Base-by-base conservation (phyloP, 2,888 invertebrate genomes). In the Athripsodes cinereus region DNA sequence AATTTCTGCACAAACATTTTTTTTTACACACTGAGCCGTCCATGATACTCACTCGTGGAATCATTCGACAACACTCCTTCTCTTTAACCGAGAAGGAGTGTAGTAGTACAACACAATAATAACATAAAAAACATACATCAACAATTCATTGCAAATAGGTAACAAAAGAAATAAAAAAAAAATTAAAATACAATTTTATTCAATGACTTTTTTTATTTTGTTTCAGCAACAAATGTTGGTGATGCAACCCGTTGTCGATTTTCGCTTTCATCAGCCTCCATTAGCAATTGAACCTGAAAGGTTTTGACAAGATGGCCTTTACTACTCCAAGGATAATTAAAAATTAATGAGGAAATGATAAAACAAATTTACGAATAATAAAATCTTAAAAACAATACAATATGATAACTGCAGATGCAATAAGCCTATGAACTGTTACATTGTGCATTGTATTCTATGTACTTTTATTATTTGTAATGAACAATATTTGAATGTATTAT, bases 191-290 rank as follows among this genome's bases (percentile, higher is more conserved):
- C n/a, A n/a, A n/a, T n/a, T n/a, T n/a, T n/a, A n/a, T n/a, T n/a
- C n/a, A n/a, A 21, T 21, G 31, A 22, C 16, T 35, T 19, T 20
- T 47, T 20, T 47, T n/a, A n/a, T n/a, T 8, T 47, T 20, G 19
- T 47, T 47, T 19, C 46, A 46, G 56, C 46, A 59, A 31, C 62
- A 62, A 57, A 60, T 62, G 59, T 56, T 58, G 10, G 40, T 62
- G 59, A 62, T 62, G 62, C 62, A 62, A 46, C 62, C 62, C 13
- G 55, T 62, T 50, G 62, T 62, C 13, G 62, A 62, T 53, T 62
- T 60, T 52, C 59, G 62, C 21, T 62, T 57, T 55, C 59, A 59
- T 19, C 62, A 62, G 40, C 53, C 62, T 11, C 55, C 59, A 8
- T 22, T 60, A 19, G 51, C 57, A 16, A 31, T 62, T 20, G 62